Percentiles rank a stretch among this genome's conserved stretches.
Conservation (phyloP, 2,113 vertebrate genomes). For the Equus quagga region DNA sequence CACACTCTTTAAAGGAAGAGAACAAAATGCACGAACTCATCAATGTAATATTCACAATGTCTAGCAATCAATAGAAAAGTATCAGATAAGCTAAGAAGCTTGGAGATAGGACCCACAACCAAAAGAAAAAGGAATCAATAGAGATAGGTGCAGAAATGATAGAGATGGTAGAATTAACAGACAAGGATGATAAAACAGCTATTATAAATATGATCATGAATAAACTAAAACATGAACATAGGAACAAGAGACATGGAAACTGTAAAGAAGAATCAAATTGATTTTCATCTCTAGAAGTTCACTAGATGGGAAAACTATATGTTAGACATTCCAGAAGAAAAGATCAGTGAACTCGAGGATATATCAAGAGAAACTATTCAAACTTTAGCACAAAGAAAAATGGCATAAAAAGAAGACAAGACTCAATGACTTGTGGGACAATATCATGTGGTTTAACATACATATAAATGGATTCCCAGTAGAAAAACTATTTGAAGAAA, state of each 20-base stretch:
- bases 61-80: not conserved
- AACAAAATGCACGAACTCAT: not conserved
- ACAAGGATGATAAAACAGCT: not conserved
- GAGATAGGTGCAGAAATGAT: conserved; percentile 10
- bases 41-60: not conserved
- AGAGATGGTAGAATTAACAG: not conserved
- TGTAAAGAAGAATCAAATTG: not conserved
- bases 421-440: not conserved
- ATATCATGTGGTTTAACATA: not conserved
- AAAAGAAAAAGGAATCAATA: not conserved
- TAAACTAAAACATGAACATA: not conserved
- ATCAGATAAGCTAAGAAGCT: not conserved
- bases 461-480: not conserved
- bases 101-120: not conserved
- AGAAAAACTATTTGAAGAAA: not conserved
- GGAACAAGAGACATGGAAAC: not conserved
- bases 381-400: not conserved
- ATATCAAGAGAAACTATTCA: not conserved
- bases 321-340: not conserved
- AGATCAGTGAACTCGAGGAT: not conserved
- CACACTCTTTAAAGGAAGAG: not conserved
- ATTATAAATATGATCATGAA: not conserved
- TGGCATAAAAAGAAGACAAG: not conserved
- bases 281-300: not conserved
- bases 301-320: not conserved